Conservation (phyloP, 1,140 invertebrate species). For the Oryctes rhinoceros region DNA sequence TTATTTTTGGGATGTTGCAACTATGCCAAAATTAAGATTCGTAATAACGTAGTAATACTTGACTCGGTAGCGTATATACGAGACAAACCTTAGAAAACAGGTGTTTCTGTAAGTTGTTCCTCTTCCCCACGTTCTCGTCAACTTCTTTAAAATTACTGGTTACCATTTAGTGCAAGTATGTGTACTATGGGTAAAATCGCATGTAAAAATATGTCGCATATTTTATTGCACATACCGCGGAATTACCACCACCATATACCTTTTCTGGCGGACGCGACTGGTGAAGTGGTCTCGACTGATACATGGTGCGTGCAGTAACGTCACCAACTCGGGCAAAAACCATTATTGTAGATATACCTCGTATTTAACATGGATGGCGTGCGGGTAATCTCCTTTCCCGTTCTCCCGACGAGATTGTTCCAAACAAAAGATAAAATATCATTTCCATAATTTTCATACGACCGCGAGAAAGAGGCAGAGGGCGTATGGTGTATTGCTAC, state of each 20-base stretch:
- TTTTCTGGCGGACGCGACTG: not conserved
- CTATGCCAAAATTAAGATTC: no score
- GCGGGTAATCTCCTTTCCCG: not conserved
- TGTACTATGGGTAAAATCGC: not conserved
- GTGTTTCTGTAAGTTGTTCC: no score
- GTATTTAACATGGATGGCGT: not conserved
- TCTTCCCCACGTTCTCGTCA: no score
- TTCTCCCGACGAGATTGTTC: not conserved
- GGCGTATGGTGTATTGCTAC: not conserved
- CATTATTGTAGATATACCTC: not conserved
- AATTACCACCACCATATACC: not conserved
- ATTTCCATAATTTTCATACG: constrained; percentile 4
- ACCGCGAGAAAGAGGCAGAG: not conserved
- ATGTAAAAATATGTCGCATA: not conserved
- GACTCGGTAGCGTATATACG: no score
- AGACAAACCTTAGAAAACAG: no score
- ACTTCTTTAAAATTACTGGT: not conserved
- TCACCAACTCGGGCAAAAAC: not conserved
- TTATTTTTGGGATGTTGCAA: no score
- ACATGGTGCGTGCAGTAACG: not conserved
- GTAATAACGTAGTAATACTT: no score
- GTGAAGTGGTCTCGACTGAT: not conserved
- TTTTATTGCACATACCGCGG: not conserved
- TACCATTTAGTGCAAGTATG: not conserved
- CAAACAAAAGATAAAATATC: constrained; percentile 15